Percentiles rank a stretch among this genome's conserved stretches.
Evolutionary conservation across 1,140 invertebrate species (phyloP).

Genomic region (Saccostrea echinata): DNA sequence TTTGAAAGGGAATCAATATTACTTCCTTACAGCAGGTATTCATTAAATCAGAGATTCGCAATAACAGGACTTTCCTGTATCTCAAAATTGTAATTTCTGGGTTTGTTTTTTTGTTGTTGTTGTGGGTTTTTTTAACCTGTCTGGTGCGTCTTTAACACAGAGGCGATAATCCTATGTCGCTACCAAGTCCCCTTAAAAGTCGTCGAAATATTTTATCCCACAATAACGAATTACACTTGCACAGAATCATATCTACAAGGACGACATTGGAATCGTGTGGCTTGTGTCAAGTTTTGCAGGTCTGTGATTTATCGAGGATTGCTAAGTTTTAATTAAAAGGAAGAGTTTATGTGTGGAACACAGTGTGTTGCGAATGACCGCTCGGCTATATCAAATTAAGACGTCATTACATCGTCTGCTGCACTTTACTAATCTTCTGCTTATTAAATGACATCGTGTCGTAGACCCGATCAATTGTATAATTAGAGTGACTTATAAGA

Average conservation of each 20-base stretch:
- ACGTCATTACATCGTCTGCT: neutral
- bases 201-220: no score
- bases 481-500: neutral
- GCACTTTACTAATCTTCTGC: neutral
- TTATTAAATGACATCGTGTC: conserved; percentile 1
- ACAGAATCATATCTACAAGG: no score
- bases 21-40: no score
- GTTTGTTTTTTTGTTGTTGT: no score
- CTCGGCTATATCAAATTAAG: neutral
- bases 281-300: neutral
- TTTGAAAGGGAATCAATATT: no score
- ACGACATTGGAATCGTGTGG: no score
- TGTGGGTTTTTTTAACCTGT: no score
- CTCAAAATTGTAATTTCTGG: no score
- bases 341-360: neutral
- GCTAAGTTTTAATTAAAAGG: neutral
- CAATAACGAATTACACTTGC: no score
- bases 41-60: no score
- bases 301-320: neutral
- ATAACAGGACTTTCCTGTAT: no score
- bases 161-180: neutral
- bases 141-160: neutral
- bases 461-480: neutral
- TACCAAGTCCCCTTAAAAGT: no score
- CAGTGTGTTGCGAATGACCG: neutral